Evolutionary conservation across 1,140 invertebrate genomes (phyloP).

Genomic region (Pectinophora gossypiella): DNA sequence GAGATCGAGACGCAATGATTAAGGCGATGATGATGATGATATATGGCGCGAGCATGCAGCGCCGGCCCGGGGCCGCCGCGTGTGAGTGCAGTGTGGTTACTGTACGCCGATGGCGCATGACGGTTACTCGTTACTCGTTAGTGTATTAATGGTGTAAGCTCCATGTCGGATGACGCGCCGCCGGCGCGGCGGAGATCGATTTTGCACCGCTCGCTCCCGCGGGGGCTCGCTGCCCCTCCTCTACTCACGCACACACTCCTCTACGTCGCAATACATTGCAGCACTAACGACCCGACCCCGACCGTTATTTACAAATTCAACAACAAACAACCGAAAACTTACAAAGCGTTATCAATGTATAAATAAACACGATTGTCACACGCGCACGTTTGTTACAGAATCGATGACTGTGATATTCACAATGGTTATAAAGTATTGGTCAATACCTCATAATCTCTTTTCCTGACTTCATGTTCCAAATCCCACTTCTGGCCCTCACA

Average conservation of each 20-base stretch:
- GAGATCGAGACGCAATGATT: neutral
- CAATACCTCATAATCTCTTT: constrained; percentile 98
- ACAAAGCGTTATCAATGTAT: constrained; percentile 74
- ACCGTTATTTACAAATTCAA: constrained; percentile 74
- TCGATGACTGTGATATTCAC: constrained; percentile 76
- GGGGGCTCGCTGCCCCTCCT: constrained; percentile 24
- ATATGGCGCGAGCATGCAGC: constrained; percentile 45
- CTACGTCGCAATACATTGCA: constrained; percentile 41
- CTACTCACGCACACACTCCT: constrained; percentile 45
- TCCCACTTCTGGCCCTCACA: constrained; percentile 99
- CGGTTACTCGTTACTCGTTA: constrained; percentile 55
- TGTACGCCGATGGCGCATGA: constrained; percentile 36
- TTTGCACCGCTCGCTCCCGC: constrained; percentile 65
- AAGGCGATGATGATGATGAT: constrained; percentile 13
- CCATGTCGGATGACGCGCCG: constrained; percentile 52
- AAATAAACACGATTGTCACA: constrained; percentile 72
- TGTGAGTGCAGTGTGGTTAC: constrained; percentile 59
- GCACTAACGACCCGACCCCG: constrained; percentile 54
- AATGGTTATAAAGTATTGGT: constrained; percentile 75
- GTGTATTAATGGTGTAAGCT: constrained; percentile 72
- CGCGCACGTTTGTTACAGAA: constrained; percentile 72
- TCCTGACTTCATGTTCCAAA: constrained; percentile 99
- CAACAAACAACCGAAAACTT: constrained; percentile 73
- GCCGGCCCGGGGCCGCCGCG: constrained; percentile 26
- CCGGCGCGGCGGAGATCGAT: constrained; percentile 57